A percentile compares a stretch with the other conserved stretches of the same genome.
These are phyloP conservation scores for Halcyon badia DNA, from an alignment of 2,797 vertebrate species.

Conservation along the genomic window DNA sequence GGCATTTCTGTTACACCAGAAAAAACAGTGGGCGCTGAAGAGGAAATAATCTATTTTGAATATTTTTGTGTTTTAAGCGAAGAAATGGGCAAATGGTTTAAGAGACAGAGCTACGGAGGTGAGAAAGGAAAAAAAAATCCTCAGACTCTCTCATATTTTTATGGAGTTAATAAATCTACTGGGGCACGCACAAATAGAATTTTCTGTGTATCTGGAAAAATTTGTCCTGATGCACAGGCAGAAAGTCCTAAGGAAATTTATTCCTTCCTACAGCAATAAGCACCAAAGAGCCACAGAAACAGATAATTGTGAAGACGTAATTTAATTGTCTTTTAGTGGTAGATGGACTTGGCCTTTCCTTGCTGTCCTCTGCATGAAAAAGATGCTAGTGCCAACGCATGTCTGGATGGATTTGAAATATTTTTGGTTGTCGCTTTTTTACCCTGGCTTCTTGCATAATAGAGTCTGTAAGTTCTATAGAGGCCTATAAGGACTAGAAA, in stretches of 20 bases:
- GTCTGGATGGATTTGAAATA: not conserved
- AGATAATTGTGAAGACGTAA: not conserved
- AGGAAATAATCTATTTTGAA: not conserved
- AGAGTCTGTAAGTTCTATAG: not conserved
- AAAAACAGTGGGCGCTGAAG: not conserved
- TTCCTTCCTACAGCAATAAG: not conserved
- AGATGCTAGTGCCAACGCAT: not conserved
- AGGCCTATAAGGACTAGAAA: not conserved
- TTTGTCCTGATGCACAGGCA: not conserved
- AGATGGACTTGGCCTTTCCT: not conserved
- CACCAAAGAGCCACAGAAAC: not conserved
- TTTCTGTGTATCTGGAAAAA: not conserved
- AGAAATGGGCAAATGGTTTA: not conserved
- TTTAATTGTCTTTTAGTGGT: not conserved
- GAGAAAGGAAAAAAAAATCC: not conserved
- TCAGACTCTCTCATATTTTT: not conserved
- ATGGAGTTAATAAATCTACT: not conserved
- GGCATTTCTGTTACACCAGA: not conserved
- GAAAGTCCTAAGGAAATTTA: not conserved
- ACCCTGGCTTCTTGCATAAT: not conserved
- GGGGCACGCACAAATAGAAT: not conserved
- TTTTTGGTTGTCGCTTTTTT: not conserved
- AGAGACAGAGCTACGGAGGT: not conserved
- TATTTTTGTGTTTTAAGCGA: not conserved
- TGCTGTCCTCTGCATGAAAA: not conserved